Evolutionary conservation across 2,888 invertebrate genomes (phyloP).

Genomic region (Rosalia funebris): DNA sequence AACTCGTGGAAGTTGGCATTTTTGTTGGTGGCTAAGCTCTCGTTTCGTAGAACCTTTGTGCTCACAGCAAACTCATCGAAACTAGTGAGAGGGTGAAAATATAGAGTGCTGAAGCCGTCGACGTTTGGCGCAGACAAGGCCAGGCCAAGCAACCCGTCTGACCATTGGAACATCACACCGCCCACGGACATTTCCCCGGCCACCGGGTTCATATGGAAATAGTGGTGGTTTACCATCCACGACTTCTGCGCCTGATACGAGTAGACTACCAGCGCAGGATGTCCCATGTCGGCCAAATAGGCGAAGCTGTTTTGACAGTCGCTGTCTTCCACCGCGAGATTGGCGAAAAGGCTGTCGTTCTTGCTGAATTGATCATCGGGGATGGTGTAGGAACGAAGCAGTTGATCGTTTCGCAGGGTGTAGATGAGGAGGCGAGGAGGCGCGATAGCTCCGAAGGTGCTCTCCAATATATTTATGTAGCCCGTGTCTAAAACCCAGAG

Average conservation of each 20-base stretch:
- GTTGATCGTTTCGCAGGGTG: conserved; percentile 75
- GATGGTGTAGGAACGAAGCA: conserved; percentile 74
- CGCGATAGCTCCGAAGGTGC: conserved; percentile 58
- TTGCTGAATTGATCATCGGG: conserved; percentile 66
- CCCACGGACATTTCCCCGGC: conserved; percentile 79
- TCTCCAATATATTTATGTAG: conserved; percentile 69
- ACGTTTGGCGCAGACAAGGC: conserved; percentile 73
- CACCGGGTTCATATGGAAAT: conserved; percentile 68
- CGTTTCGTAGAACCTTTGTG: conserved; percentile 73
- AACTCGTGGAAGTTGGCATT: conserved; percentile 72
- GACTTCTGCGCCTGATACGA: conserved; percentile 77
- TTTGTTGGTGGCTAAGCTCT: conserved; percentile 61
- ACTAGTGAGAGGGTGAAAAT: conserved; percentile 83
- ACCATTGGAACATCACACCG: conserved; percentile 78
- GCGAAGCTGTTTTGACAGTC: conserved; percentile 77
- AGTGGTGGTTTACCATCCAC: conserved; percentile 71
- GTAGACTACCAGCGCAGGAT: conserved; percentile 78
- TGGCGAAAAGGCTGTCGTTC: conserved; percentile 77
- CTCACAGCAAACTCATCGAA: conserved; percentile 81
- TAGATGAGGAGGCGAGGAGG: conserved; percentile 76
- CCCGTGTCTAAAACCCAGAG: conserved; percentile 85
- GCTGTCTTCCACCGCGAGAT: conserved; percentile 80
- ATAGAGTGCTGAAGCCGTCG: conserved; percentile 77
- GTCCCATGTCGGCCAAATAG: conserved; percentile 77
- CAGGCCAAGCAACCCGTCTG: conserved; percentile 81